These are phyloP conservation scores for Leucopternis melanops DNA, from an alignment of 2,113 vertebrate species.

Conservation along the genomic window DNA sequence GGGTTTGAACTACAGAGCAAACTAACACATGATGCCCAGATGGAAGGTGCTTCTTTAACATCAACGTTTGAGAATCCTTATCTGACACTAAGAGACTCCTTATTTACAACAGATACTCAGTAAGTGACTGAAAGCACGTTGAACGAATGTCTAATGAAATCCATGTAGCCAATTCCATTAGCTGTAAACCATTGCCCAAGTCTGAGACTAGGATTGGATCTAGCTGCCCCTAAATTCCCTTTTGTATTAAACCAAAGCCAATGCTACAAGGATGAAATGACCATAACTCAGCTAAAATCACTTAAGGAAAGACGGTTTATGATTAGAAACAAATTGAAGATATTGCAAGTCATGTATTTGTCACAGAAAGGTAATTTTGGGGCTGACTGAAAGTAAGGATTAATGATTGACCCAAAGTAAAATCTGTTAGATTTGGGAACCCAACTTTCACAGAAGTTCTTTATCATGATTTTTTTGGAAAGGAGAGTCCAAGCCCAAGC, in stretches of 20 bases:
- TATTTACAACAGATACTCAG: no score
- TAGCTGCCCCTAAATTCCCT: no score
- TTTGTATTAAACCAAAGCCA: background rate
- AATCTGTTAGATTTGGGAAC: background rate
- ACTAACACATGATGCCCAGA: no score
- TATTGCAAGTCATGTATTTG: background rate
- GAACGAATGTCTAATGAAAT: no score
- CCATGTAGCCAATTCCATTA: no score
- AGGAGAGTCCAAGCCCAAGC: background rate
- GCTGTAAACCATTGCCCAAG: no score
- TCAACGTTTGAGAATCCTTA: no score
- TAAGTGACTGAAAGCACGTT: no score
- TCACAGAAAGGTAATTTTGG: background rate
- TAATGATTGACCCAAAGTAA: background rate
- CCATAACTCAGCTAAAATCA: background rate
- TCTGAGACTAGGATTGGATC: no score
- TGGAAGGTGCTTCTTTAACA: no score
- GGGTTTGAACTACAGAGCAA: no score
- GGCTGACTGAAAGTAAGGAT: background rate
- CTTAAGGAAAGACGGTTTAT: background rate
- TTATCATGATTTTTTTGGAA: background rate
- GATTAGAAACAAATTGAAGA: background rate
- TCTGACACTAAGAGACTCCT: no score
- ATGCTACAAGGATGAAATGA: background rate
- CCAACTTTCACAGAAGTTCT: background rate